phyloP scores from a whole-genome alignment of 1,140 invertebrate genomes.

The Ceratina australensis region DNA sequence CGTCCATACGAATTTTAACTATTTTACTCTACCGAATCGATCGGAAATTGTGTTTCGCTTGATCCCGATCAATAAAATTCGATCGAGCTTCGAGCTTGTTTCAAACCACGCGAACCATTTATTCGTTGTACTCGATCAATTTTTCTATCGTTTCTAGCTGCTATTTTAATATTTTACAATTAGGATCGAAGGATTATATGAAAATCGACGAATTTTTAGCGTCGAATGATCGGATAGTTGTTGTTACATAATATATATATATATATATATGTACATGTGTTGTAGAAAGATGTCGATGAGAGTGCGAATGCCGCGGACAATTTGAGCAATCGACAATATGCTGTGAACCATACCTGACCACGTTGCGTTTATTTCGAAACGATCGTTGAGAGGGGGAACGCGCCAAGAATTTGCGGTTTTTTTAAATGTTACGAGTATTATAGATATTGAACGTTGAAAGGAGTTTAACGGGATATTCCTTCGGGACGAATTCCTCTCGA shows the following conservation, averaged over 20 bases:
- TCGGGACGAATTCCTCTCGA: too few species aligned
- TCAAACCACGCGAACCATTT: neutral
- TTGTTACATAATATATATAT: slow-evolving; percentile 1
- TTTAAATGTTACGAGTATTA: too few species aligned
- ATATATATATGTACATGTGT: too few species aligned
- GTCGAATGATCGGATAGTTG: slow-evolving; percentile 8
- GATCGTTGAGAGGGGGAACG: too few species aligned
- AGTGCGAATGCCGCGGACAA: too few species aligned
- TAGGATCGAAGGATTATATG: neutral
- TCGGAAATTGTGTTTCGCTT: neutral
- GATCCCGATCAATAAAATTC: neutral
- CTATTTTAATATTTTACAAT: slow-evolving; percentile 1
- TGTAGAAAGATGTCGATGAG: too few species aligned
- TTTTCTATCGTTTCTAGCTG: slow-evolving; percentile 18
- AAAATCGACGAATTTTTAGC: neutral
- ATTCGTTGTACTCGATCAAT: neutral
- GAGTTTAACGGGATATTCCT: too few species aligned
- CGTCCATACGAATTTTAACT: slow-evolving; percentile 8
- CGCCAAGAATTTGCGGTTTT: too few species aligned
- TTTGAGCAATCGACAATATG: too few species aligned
- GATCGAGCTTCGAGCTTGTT: slow-evolving; percentile 1
- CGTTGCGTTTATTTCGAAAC: too few species aligned
- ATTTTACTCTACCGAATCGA: slow-evolving; percentile 7
- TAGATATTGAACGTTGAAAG: too few species aligned
- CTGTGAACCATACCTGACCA: too few species aligned